Base-by-base conservation (phyloP, 2,113 vertebrate species). In the Indicator indicator region DNA sequence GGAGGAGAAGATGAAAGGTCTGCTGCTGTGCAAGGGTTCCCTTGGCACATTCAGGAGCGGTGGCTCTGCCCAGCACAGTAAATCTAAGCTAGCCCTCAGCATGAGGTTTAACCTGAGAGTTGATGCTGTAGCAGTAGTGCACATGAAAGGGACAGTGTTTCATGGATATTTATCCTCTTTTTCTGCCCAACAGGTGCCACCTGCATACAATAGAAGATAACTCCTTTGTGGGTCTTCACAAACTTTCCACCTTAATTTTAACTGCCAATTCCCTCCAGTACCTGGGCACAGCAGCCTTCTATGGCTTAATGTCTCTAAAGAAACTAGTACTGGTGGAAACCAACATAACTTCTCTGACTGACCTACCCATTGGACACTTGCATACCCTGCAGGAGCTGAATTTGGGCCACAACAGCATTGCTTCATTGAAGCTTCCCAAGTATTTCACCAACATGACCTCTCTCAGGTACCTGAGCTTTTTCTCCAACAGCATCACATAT, bases 211-310 rank as follows among this genome's bases (percentile, higher is more conserved):
- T 98, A 73, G 97, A 97, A 92, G 97, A 98, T 38, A 60, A 97
- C 46, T 92, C 98, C 18, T 98, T 97, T 76, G 8, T 67, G 33
- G 97, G 96, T 23, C 95, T 98, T 86, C 15, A 46, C 1, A 64
- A 94, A 3, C 97, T 98, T 59, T 97, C 95, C 48, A 97, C 92
- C 50, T 97, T 98, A 92, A 95, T 98, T 94, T 84, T 98, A 77
- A 98, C 98, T 6, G 98, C 94, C 88, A 98, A 98, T 55, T 92
- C 97, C 28, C 91, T 98, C 16, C 90, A 94, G 67, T 64, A 59
- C 12, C 80, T 97, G 90, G 94, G 89, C 16, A 67, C 23, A 20
- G 64, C 86, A 87, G 90, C 96, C 19, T 98, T 98, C 84, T 32
- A 64, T 76, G 96, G 95, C 18, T 81, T 98, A 17, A 40, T 60